phyloP scores from a whole-genome alignment of 2,797 vertebrate species.

The Taenioides sp. region DNA sequence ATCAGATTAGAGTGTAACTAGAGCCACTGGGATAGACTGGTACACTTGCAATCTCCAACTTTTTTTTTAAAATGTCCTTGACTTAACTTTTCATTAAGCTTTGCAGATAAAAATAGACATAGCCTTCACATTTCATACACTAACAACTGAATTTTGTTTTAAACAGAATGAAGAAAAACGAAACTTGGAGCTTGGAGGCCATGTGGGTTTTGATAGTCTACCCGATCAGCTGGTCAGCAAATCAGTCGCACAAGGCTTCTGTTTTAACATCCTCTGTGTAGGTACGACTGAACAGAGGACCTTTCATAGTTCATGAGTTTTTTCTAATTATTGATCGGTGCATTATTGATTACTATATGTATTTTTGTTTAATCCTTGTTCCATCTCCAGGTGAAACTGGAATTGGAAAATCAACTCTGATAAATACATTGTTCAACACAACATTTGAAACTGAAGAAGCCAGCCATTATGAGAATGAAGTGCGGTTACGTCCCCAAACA shows the following conservation, averaged over 20 bases:
- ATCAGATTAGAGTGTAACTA: no score
- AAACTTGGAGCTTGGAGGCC: slow-evolving; percentile 85
- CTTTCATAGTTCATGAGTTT: no score
- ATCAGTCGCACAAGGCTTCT: slow-evolving; percentile 91
- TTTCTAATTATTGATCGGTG: neutral
- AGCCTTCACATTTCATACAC: neutral
- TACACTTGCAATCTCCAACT: neutral
- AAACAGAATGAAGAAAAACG: slow-evolving; percentile 87
- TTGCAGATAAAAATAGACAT: neutral
- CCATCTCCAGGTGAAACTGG: slow-evolving; percentile 88
- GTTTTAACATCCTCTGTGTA: slow-evolving; percentile 98
- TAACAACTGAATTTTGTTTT: neutral
- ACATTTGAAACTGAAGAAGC: slow-evolving; percentile 91
- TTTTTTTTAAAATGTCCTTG: no score
- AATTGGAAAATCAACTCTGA: slow-evolving; percentile 95
- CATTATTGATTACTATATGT: neutral
- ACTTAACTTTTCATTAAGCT: no score
- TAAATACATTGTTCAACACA: slow-evolving; percentile 97
- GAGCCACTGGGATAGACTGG: no score
- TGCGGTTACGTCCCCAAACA: slow-evolving; percentile 83
- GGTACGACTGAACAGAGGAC: slow-evolving; percentile 76
- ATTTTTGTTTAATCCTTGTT: neutral
- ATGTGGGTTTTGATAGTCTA: slow-evolving; percentile 96
- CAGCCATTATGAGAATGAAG: slow-evolving; percentile 85
- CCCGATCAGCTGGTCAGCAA: slow-evolving; percentile 98